Evolutionary conservation across 2,888 invertebrate genomes (phyloP).

Genomic region (Pyralis farinalis): DNA sequence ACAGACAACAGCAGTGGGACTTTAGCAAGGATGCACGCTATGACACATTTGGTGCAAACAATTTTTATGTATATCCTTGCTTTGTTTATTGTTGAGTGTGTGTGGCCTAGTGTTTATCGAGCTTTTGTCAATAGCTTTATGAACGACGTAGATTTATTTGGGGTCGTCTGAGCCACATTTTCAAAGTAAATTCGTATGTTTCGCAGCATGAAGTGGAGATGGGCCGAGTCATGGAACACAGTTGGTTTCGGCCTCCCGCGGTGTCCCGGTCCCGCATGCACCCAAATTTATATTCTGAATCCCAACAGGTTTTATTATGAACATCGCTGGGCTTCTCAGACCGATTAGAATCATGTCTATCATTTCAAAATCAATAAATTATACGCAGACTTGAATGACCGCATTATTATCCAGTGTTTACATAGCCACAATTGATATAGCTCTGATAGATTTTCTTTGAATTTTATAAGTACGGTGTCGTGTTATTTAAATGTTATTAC

Average conservation of each 20-base stretch:
- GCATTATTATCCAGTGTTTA: slow-evolving; percentile 46
- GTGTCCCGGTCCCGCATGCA: slow-evolving; percentile 49
- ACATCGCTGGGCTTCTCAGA: slow-evolving; percentile 10
- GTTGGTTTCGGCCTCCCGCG: slow-evolving; percentile 49
- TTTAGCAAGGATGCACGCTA: slow-evolving; percentile 12
- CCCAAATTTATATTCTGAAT: slow-evolving; percentile 66
- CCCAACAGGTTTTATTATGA: slow-evolving; percentile 47
- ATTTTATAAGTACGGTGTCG: background rate
- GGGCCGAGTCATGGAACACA: slow-evolving; percentile 56
- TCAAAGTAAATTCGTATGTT: slow-evolving; percentile 74
- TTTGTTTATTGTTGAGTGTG: slow-evolving; percentile 39
- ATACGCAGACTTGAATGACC: slow-evolving; percentile 40
- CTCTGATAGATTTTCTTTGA: no score
- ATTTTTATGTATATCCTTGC: slow-evolving; percentile 25
- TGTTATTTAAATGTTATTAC: background rate
- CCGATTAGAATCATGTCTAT: slow-evolving; percentile 7
- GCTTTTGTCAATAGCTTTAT: slow-evolving; percentile 40
- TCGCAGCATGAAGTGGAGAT: slow-evolving; percentile 69
- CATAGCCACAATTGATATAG: slow-evolving; percentile 31
- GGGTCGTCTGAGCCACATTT: slow-evolving; percentile 47
- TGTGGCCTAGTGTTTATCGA: slow-evolving; percentile 44
- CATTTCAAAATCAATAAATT: slow-evolving; percentile 32
- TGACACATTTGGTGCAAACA: slow-evolving; percentile 19
- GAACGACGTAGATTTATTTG: slow-evolving; percentile 64
- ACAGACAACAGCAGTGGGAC: slow-evolving; percentile 26